Base-by-base conservation (phyloP, 37 sponge, comb jelly and placozoan genomes). In the Halichondria panicea region DNA sequence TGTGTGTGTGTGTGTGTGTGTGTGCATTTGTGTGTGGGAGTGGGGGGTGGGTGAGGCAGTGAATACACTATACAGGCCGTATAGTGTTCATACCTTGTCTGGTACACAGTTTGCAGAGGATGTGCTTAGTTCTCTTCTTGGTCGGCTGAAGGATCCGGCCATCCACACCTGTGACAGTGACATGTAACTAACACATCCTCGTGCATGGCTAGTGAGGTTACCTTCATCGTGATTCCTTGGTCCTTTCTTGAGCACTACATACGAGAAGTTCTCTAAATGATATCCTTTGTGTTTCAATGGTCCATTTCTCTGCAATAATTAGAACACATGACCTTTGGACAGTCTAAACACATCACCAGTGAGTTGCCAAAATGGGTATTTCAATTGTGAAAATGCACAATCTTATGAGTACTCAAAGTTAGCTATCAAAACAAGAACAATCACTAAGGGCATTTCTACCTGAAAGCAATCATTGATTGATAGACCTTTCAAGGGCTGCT, bases 221-320 rank as follows among this genome's bases (percentile, higher is more conserved):
- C 52, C 38, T n/a, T n/a, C 57, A 72, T 15, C 33, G 11, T 54
- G 25, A 13, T 38, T 55, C 27, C 66, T 38, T 35, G 11, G 18
- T 46, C 93, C 93, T 72, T 92, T 92, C 70, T 58, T 75, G 32
- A 92, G 25, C 8, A 92, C 67, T 34, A 89, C 31, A 53, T 92
- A 92, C 18, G 91, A 80, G 43, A 92, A 92, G 12, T 60, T 54
- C 62, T 92, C 93, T 75, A 81, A 66, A 58, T 85, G 55, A 63
- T 42, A 80, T 12, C 93, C 86, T 21, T 63, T 28, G 30, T 71
- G 59, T 22, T 61, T 80, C 66, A 82, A 37, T 36, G 22, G 48
- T 5, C 75, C 67, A 12, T 66, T 24, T 33, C 34, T 66, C 87
- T 85, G 52, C 4, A 71, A 7, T n/a, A n/a, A n/a, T n/a, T n/a